Base-by-base conservation (phyloP, 2,888 invertebrate genomes). In the Rhamphomyia laevipes region DNA sequence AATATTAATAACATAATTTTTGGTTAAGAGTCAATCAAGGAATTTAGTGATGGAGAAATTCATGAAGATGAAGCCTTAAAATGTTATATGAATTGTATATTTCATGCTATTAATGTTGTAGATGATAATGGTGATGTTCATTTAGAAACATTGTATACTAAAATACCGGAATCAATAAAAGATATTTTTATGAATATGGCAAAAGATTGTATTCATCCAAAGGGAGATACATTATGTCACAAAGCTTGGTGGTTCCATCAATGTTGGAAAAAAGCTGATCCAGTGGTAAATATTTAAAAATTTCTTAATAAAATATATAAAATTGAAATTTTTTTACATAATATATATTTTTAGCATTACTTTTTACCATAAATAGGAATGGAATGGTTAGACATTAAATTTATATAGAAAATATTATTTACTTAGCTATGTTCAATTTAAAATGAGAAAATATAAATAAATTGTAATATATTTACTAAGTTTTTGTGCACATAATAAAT, bases 31-130 rank as follows among this genome's bases (percentile, higher is more conserved):
- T 61, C 66, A 43, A 70, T 70, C 50, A 68, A 66, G 53, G 65
- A 68, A 55, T 70, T 70, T 51, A 70, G 70, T 50, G 69, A 69
- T 48, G 70, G 70, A 7, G 63, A 70, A 49, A 61, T 68, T 45
- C 69, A 68, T 48, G 70, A 70, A 12, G 68, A 69, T 47, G 66
- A 65, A 53, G 63, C 61, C 40, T 60, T 70, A 3, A 70, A 69
- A 56, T 70, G 70, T 51, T 70, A 70, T 48, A 70, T 70, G 69
- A 65, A 69, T 56, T 70, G 70, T 53, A 52, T 69, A 42, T 68
- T 70, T 49, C 64, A 70, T 48, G 66, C 68, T 51, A 60, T 65
- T 46, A 58, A 63, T 13, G 65, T 70, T 31, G 64, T 70, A n/a
- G 64, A 68, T 49, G 65, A 63, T 31, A 63, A 67, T 45, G 71